A percentile compares a stretch with the other conserved stretches of the same genome.
Conservation (phyloP, 2,797 vertebrate species). For the Meda fulgida region DNA sequence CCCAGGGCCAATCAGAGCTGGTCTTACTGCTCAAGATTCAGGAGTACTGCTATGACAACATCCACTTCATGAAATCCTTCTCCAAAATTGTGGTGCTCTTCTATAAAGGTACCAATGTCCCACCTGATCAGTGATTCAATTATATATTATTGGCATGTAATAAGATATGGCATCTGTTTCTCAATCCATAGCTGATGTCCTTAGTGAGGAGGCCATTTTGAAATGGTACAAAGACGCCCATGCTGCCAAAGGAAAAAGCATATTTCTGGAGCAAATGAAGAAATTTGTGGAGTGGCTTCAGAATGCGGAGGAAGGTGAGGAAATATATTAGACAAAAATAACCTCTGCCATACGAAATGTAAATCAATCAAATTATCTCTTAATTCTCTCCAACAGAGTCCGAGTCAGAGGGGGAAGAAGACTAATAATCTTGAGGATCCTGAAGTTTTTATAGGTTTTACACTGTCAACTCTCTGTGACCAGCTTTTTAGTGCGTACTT, state of each 20-base stretch:
- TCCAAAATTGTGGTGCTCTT: constrained; percentile 94
- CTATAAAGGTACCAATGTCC: constrained; percentile 84
- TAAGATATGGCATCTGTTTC: neutral
- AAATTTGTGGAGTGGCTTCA: constrained; percentile 94
- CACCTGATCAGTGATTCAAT: neutral
- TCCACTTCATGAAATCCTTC: constrained; percentile 96
- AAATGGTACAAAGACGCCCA: constrained; percentile 93
- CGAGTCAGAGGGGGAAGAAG: constrained; percentile 89
- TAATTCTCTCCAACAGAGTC: constrained; percentile 78
- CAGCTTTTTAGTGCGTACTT: constrained; percentile 49
- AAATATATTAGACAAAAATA: neutral
- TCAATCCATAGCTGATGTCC: constrained; percentile 83
- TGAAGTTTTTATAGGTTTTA: constrained; percentile 58
- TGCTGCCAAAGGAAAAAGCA: constrained; percentile 89
- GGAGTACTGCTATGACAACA: constrained; percentile 94
- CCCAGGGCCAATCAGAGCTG: constrained; percentile 89
- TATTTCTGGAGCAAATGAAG: constrained; percentile 94
- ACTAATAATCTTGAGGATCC: constrained; percentile 68
- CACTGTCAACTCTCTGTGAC: constrained; percentile 64
- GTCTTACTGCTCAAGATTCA: constrained; percentile 90
- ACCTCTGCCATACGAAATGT: neutral
- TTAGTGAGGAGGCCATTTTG: constrained; percentile 91
- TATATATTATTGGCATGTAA: neutral
- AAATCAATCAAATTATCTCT: neutral
- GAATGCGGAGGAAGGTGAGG: constrained; percentile 90